Percentiles rank a stretch among this genome's conserved stretches.
Evolutionary conservation across 2,888 invertebrate genomes (phyloP).

Genomic region (Amiota communis): DNA sequence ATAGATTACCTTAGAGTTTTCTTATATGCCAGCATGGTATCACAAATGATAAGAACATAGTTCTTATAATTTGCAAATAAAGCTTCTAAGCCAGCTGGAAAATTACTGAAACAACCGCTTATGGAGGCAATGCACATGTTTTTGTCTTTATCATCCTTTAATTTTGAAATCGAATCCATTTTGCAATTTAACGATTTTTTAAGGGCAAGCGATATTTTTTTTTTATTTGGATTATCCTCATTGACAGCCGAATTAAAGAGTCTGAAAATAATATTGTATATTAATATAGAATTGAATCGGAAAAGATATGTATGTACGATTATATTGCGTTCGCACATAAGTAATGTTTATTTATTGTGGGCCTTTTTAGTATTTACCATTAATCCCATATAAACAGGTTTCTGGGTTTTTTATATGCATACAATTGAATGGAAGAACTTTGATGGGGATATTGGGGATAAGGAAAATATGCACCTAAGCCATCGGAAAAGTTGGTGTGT

Average conservation of each 20-base stretch:
- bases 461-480: no score
- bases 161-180: slow-evolving; percentile 43
- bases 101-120: slow-evolving; percentile 70
- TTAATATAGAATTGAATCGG: not conserved
- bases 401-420: no score
- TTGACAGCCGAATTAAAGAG: slow-evolving; percentile 45
- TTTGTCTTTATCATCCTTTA: slow-evolving; percentile 47
- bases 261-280: slow-evolving; percentile 29
- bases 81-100: slow-evolving; percentile 65
- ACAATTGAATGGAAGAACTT: no score
- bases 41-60: slow-evolving; percentile 61
- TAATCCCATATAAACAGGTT: no score
- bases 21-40: slow-evolving; percentile 61
- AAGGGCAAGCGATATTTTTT: slow-evolving; percentile 54
- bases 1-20: slow-evolving; percentile 55
- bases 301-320: no score
- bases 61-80: slow-evolving; percentile 47
- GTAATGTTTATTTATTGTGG: no score
- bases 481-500: no score
- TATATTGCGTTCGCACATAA: no score
- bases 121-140: slow-evolving; percentile 63
- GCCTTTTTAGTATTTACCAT: no score
- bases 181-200: slow-evolving; percentile 49
- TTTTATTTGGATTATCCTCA: slow-evolving; percentile 39
- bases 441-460: no score